Base-by-base conservation (phyloP, 2,797 vertebrate genomes). In the Pogonophryne albipinna region DNA sequence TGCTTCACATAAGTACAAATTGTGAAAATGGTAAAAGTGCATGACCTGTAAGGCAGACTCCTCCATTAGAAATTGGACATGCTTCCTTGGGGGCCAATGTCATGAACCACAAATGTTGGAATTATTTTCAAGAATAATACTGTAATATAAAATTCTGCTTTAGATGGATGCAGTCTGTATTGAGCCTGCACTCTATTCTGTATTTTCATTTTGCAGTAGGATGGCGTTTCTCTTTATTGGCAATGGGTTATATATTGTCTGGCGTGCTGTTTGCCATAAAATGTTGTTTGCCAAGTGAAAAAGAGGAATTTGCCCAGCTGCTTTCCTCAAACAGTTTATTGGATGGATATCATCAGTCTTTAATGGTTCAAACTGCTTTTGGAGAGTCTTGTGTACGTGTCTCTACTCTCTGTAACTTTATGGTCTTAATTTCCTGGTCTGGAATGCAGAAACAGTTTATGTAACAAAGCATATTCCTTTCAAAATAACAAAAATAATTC, bases 311-410 rank as follows among this genome's bases (percentile, higher is more conserved):
- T 84, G 63, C 66, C 76, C 77, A 61, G 67, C 74, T 86, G 79
- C 72, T 84, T 87, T 82, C 78, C 63, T 85, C 61, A 74, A 84
- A 80, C 71, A 72, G 65, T 87, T 78, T 78, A 85, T 76, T 83
- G 74, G 74, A 80, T 74, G 58, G 72, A 80, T 79, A 81, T 85
- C 66, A 66, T 85, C 63, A 59, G 61, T 76, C 55, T 80, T 65
- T 78, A 82, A 87, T 78, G 60, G 86, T 79, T 85, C 76, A 85
- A 80, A 89, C 77, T 76, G 68, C 51, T 70, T 76, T 81, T 85
- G 74, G 67, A 83, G 89, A 83, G 52, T 38, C 6, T 38, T 38
- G 34, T 38, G 34, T 6, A 34, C 7, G 6, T 6, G 34, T 38
- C 6, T 62, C 23, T 68, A 20, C 61, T 76, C 53, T 74, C 49